Evolutionary conservation across 2,113 vertebrate genomes (phyloP).

Genomic region (Ellobius talpinus): DNA sequence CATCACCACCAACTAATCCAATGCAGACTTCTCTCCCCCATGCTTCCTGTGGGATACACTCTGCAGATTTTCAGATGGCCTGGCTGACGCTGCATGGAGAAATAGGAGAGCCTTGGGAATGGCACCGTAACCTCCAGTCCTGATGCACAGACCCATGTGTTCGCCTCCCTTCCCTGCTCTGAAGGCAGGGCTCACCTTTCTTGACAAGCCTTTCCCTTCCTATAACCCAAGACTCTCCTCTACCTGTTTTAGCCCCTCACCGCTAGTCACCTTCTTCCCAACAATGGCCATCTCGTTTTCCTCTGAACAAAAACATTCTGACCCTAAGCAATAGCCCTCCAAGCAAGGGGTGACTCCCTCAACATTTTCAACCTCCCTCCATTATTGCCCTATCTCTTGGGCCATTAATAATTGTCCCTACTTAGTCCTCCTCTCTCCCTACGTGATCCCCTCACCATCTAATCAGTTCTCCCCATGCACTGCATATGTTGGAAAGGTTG

Average conservation of each 20-base stretch:
- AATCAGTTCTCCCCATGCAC: neutral
- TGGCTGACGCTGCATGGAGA: neutral
- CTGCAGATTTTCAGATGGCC: neutral
- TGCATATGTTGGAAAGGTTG: neutral
- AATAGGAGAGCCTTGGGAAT: neutral
- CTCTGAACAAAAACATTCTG: neutral
- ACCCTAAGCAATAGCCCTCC: neutral
- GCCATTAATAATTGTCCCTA: neutral
- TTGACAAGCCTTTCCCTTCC: neutral
- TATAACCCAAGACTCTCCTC: neutral
- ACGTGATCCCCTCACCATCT: neutral
- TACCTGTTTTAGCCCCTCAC: neutral
- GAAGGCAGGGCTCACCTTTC: neutral
- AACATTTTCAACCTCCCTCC: neutral
- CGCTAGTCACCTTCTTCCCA: neutral
- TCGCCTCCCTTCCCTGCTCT: neutral
- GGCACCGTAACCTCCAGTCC: neutral
- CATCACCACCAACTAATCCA: neutral
- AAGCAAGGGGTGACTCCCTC: neutral
- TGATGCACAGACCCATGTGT: neutral
- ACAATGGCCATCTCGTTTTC: neutral
- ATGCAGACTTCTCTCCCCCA: neutral
- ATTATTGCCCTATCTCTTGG: neutral
- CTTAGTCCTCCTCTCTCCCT: neutral
- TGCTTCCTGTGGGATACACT: neutral